phyloP scores from a whole-genome alignment of 2,797 vertebrate species.

The Helarctos malayanus region DNA sequence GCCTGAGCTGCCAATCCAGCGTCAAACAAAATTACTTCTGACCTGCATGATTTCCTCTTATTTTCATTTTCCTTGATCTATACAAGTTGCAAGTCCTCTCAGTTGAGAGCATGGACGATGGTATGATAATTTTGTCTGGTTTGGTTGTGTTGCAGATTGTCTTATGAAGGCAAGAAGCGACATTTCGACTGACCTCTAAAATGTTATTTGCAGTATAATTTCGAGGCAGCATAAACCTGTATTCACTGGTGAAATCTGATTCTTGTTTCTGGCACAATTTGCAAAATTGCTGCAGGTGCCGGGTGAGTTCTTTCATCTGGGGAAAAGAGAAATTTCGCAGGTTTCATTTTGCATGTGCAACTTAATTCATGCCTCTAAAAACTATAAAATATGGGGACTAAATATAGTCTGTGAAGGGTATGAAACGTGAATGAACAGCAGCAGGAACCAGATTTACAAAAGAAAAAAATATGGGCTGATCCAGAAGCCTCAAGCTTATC shows the following conservation, averaged over 20 bases:
- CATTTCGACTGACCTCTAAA: neutral
- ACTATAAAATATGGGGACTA: conserved; percentile 58
- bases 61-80: conserved; percentile 36
- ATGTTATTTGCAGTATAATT: neutral
- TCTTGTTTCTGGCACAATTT: conserved; percentile 67
- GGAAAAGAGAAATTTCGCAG: conserved; percentile 62
- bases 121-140: conserved; percentile 42
- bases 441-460: conserved; percentile 57
- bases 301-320: conserved; percentile 66
- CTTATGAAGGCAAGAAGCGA: no score
- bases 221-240: conserved; percentile 40
- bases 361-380: conserved; percentile 71
- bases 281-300: conserved; percentile 65
- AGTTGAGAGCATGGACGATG: neutral
- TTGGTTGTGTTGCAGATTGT: neutral
- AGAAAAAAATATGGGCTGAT: conserved; percentile 62
- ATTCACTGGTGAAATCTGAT: conserved; percentile 42
- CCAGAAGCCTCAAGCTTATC: conserved; percentile 69
- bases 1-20: neutral
- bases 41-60: neutral
- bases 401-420: conserved; percentile 69
- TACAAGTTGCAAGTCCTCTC: conserved; percentile 28
- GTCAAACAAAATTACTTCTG: conserved; percentile 23
- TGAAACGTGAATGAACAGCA: conserved; percentile 72
- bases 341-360: conserved; percentile 77